Evolutionary conservation across 2,113 vertebrate genomes (phyloP), one percentile per base, ranked within the genome.

Genomic region (Oncorhynchus gorbuscha): DNA sequence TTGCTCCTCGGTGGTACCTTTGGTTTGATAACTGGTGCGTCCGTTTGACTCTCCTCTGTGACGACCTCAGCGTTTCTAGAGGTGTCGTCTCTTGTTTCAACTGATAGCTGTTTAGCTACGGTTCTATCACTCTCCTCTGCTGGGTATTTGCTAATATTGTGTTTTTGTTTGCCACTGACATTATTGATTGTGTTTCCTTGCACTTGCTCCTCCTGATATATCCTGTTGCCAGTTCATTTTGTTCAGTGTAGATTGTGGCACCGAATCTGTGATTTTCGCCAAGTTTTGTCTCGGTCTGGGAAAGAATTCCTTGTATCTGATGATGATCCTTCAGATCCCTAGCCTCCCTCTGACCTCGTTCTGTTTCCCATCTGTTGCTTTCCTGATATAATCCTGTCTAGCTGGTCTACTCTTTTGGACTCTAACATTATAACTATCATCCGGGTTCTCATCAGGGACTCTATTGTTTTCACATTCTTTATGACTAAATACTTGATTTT

Each of bases 301-400:
- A 81, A 24, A 89, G 68, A 45, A 88, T 91, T 39, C 86, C 83
- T 79, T 77, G 86, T 45, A 89, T 84, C 68, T 86, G 82, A 76
- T 80, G 86, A 18, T 85, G 85, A 69, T 88, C 85, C 85, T 61
- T 88, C 24, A 89, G 74, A 76, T 89, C 84, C 20, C 74, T 72
- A 87, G 71, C 76, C 87, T 80, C n/a, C 87, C 85, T 61, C 81
- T 89, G 5, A 86, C 55, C 1, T 86, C 77, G 4, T 32, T 83
- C 14, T 88, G 72, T 32, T 77, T 79, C 16, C 84, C 78, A 3
- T 70, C 78, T 16, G 7, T 35, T 16, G 48, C 84, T 18, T 16
- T 3, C 7, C 51, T 0, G 16, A 48, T 1, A 35, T 11, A 73
- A 20, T 87, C 69, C n/a, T 71, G 84, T 6, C 16, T 26, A 4